Evolutionary conservation across 2,888 invertebrate species (phyloP).

Genomic region (Disparrhopalites patrizii): DNA sequence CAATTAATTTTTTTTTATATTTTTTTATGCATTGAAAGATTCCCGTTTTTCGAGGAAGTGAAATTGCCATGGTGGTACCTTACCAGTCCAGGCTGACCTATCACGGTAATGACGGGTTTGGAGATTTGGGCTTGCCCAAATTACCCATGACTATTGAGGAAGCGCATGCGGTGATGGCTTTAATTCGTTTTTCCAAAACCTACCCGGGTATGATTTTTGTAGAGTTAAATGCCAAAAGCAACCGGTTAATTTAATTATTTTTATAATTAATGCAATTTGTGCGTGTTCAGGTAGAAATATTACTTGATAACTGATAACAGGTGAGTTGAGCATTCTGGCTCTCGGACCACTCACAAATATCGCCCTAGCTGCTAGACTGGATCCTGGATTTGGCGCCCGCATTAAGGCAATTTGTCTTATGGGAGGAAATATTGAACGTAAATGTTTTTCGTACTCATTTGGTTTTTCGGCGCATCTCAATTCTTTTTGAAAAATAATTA

Average conservation of each 20-base stretch:
- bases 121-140: conserved; percentile 43
- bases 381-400: conserved; percentile 52
- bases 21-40: neutral
- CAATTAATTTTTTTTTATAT: neutral
- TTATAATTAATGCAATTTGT: neutral
- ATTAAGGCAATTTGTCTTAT: conserved; percentile 34
- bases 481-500: neutral
- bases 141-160: neutral
- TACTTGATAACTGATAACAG: conserved; percentile 33
- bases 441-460: neutral
- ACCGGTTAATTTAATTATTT: too few relatives aligned
- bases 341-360: conserved; percentile 75
- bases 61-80: neutral
- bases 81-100: conserved; percentile 49
- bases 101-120: conserved; percentile 52
- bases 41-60: neutral
- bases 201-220: neutral
- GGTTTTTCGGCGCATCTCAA: neutral
- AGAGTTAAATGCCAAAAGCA: too few relatives aligned
- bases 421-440: conserved; percentile 43
- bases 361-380: conserved; percentile 67
- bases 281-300: neutral
- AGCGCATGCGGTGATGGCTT: neutral
- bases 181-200: neutral
- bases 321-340: conserved; percentile 51